Evolutionary conservation across 2,797 vertebrate species (phyloP).

Genomic region (Pseudopleuronectes americanus): DNA sequence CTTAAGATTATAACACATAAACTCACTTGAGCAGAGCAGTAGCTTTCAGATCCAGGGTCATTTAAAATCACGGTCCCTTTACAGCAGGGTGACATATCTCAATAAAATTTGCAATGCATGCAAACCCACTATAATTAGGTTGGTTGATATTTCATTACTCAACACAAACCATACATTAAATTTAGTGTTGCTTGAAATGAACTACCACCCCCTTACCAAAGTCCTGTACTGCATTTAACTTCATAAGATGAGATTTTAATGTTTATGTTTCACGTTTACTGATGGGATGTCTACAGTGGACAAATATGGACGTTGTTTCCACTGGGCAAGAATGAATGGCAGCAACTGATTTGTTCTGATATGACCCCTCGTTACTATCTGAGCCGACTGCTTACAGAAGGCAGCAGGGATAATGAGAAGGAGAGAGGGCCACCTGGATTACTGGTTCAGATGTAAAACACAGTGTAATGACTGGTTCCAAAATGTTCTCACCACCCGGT

Average conservation of each 20-base stretch:
- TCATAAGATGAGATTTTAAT: background rate
- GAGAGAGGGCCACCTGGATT: constrained; percentile 40
- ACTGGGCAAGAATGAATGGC: constrained; percentile 5
- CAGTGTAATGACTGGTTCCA: constrained; percentile 32
- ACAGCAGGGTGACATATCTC: background rate
- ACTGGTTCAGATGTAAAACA: constrained; percentile 52
- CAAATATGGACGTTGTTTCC: constrained; percentile 10
- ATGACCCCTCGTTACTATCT: background rate
- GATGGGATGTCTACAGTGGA: constrained; percentile 1
- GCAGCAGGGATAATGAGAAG: constrained; percentile 47
- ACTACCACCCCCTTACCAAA: background rate
- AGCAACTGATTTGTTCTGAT: background rate
- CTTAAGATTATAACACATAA: background rate
- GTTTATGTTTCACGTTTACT: constrained; percentile 10
- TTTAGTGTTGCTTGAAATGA: constrained; percentile 24
- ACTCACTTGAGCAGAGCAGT: background rate
- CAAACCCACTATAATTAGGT: constrained; percentile 4
- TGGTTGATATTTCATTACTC: constrained; percentile 8
- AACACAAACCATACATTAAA: constrained; percentile 19
- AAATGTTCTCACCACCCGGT: constrained; percentile 35
- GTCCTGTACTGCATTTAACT: background rate
- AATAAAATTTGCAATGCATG: constrained; percentile 3
- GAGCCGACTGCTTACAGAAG: constrained; percentile 33
- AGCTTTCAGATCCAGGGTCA: background rate
- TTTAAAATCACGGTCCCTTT: background rate